Percentiles rank a stretch among this genome's conserved stretches.
These are phyloP conservation scores for Mola mola DNA, from an alignment of 2,113 vertebrate species.

Conservation along the genomic window DNA sequence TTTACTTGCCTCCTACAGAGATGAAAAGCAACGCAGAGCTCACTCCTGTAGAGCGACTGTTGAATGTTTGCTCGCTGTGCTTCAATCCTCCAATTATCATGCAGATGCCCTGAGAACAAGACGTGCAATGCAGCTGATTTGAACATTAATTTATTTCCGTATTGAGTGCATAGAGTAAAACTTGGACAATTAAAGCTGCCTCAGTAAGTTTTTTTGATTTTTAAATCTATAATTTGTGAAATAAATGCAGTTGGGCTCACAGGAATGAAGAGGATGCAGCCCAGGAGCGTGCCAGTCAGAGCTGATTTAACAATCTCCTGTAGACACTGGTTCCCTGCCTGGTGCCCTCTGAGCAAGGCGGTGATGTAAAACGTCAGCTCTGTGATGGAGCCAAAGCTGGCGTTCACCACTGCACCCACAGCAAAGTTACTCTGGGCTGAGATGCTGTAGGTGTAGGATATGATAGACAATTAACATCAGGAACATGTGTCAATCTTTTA, in stretches of 20 bases:
- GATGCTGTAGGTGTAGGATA: constrained; percentile 78
- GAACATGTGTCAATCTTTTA: not conserved
- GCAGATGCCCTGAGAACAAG: constrained; percentile 83
- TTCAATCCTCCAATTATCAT: constrained; percentile 90
- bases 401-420: constrained; percentile 89
- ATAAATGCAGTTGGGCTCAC: constrained; percentile 72
- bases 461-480: not conserved
- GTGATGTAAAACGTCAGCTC: constrained; percentile 93
- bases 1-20: constrained; percentile 85
- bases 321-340: constrained; percentile 81
- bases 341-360: constrained; percentile 85
- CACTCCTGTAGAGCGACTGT: constrained; percentile 87
- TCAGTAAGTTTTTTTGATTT: not conserved
- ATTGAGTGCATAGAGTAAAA: too few species aligned
- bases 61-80: constrained; percentile 90
- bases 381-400: constrained; percentile 89
- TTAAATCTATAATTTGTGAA: not conserved
- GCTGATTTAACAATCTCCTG: constrained; percentile 89
- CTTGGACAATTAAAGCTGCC: too few species aligned
- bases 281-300: constrained; percentile 86
- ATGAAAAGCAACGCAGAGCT: constrained; percentile 88
- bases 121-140: too few species aligned
- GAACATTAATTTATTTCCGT: not conserved
- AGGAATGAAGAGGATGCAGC: constrained; percentile 88
- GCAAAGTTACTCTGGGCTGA: constrained; percentile 92